Conservation (phyloP, 1,140 invertebrate species). For the Caerostris extrusa region DNA sequence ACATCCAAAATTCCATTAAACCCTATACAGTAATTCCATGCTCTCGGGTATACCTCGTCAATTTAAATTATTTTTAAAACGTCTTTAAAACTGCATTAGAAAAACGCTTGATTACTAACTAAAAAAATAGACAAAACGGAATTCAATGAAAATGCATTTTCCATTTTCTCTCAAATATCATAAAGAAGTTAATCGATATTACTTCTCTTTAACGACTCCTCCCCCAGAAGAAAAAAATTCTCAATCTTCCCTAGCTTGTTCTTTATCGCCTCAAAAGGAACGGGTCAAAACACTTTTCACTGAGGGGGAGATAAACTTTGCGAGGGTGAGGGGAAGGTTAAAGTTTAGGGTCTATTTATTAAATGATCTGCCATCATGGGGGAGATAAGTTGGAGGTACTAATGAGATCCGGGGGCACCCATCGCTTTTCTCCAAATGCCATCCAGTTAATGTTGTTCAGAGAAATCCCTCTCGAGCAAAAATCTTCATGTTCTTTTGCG, state of each 20-base stretch:
- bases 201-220: conserved; percentile 36
- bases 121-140: conserved; percentile 46
- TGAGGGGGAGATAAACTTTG: not conserved
- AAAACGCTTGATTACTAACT: conserved; percentile 22
- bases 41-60: not conserved
- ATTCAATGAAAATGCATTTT: conserved; percentile 42
- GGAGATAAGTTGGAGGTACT: conserved; percentile 54
- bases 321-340: not conserved
- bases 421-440: conserved; percentile 38
- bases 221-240: conserved; percentile 30
- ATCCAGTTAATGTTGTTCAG: conserved; percentile 49
- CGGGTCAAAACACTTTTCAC: conserved; percentile 55
- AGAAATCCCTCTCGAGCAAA: conserved; percentile 10
- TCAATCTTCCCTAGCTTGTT: conserved; percentile 46
- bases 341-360: conserved; percentile 47
- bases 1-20: no score
- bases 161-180: conserved; percentile 58
- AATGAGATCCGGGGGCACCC: conserved; percentile 31
- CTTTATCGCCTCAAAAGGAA: not conserved
- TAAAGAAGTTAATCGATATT: conserved; percentile 64
- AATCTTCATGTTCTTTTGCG: conserved; percentile 8
- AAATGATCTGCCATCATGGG: conserved; percentile 59
- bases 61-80: conserved; percentile 53
- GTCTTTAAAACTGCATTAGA: conserved; percentile 40
- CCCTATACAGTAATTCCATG: no score